Base-by-base conservation (phyloP, 1,140 invertebrate species). In the Drosophila nannoptera region DNA sequence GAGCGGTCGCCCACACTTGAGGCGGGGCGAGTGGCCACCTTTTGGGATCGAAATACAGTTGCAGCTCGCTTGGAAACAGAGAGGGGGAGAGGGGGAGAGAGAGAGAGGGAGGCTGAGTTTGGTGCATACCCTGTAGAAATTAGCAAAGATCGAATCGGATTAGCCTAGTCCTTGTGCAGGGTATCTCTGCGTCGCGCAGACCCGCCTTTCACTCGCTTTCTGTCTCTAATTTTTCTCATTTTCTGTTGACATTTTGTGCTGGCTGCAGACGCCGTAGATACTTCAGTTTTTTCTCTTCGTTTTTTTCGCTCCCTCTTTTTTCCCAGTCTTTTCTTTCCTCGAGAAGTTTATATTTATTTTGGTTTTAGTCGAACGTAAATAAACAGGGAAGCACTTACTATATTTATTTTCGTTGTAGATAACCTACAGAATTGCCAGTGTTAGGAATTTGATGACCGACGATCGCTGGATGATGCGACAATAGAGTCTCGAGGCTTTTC, bases 311-410 rank as follows among this genome's bases (percentile, higher is more conserved):
- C 4, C 32, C 22, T 35, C 48, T 59, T 54, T 43, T 48, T 58
- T 63, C 4, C 14, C 12, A 38, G 49, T 60, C 55, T 40, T 54
- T 46, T 56, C 38, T 42, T 48, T 46, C 54, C 38, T 70, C 43
- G 31, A 43, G 50, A 35, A 61, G 43, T 65, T 68, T 83, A 76
- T 83, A 84, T 83, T 83, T 83, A 83, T 86, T 84, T 86, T 84
- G 22, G 65, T 75, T 73, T 72, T 66, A 56, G 72, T 76, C 72
- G 64, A 71, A 84, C 80, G 65, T 84, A 84, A 78, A 83, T 83
- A 84, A 84, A 83, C 72, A 65, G 80, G 78, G 72, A 84, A 70
- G 61, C 65, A 71, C 68, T 71, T 64, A 56, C 53, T 49, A 67
- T 77, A 71, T 71, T 75, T 75, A 73, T 78, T 83, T 78, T 73